Percentiles rank a stretch among this genome's conserved stretches.
Conservation (phyloP, 1,140 invertebrate species). For the Lineus longissimus region DNA sequence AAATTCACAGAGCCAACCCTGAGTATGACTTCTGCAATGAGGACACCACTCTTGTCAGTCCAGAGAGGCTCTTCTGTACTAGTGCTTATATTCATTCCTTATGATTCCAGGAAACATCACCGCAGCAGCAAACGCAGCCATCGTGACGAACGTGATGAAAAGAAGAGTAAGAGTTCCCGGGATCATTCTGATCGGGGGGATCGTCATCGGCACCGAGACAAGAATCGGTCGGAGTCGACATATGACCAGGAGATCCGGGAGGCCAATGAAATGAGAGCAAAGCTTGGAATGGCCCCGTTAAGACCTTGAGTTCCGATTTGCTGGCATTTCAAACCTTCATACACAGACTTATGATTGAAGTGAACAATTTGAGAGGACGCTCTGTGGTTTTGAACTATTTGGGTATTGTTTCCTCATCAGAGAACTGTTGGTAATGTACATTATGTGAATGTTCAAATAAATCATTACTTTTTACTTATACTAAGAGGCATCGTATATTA, state of each 20-base stretch:
- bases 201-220: constrained; percentile 21
- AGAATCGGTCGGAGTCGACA: constrained; percentile 12
- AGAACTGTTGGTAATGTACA: too few relatives aligned
- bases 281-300: constrained; percentile 58
- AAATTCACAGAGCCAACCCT: too few relatives aligned
- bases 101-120: constrained; percentile 10
- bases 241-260: constrained; percentile 56
- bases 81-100: too few relatives aligned
- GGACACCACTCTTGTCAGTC: background rate
- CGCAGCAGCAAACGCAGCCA: constrained; percentile 11
- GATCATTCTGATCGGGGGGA: constrained; percentile 18
- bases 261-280: constrained; percentile 58
- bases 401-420: too few relatives aligned
- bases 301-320: constrained; percentile 17
- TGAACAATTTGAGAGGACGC: too few relatives aligned
- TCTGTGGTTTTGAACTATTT: too few relatives aligned
- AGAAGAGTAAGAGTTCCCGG: constrained; percentile 21
- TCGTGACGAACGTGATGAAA: background rate
- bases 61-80: too few relatives aligned
- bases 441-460: too few relatives aligned
- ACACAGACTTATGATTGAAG: too few relatives aligned
- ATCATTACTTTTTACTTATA: too few relatives aligned
- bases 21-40: background rate
- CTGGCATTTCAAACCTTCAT: too few relatives aligned
- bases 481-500: too few relatives aligned